phyloP scores from a whole-genome alignment of 1,140 invertebrate species.

The Brachionus plicatilis region DNA sequence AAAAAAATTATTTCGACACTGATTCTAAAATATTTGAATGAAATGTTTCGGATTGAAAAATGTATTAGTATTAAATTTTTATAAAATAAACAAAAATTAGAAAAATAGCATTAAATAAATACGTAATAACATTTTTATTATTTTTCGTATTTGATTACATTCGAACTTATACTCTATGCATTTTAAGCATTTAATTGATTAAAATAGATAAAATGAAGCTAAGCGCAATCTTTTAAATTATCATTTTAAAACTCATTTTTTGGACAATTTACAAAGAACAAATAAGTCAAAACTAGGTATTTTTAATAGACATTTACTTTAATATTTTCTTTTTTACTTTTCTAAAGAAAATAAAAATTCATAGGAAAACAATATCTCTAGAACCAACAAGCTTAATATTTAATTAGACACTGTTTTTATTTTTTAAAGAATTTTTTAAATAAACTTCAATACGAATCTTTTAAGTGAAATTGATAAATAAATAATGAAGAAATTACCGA shows the following conservation, averaged over 20 bases:
- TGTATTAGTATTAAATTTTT: background rate
- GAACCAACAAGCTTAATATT: background rate
- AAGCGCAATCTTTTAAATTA: too few relatives aligned
- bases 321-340: background rate
- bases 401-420: background rate
- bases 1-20: too few relatives aligned
- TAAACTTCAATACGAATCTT: background rate
- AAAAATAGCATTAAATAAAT: background rate
- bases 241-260: too few relatives aligned
- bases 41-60: background rate
- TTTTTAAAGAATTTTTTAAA: background rate
- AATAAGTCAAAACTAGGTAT: too few relatives aligned
- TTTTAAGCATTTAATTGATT: too few relatives aligned
- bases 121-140: background rate
- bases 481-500: background rate
- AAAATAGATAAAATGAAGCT: too few relatives aligned
- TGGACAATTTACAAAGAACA: too few relatives aligned
- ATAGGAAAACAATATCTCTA: background rate
- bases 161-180: too few relatives aligned
- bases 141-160: background rate
- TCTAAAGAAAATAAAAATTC: too few relatives aligned
- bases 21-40: background rate
- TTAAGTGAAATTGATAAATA: background rate
- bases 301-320: too few relatives aligned
- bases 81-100: background rate